Percentiles rank a stretch among this genome's conserved stretches.
Conservation (phyloP, 2,113 vertebrate genomes). For the Epinephelus fuscoguttatus region DNA sequence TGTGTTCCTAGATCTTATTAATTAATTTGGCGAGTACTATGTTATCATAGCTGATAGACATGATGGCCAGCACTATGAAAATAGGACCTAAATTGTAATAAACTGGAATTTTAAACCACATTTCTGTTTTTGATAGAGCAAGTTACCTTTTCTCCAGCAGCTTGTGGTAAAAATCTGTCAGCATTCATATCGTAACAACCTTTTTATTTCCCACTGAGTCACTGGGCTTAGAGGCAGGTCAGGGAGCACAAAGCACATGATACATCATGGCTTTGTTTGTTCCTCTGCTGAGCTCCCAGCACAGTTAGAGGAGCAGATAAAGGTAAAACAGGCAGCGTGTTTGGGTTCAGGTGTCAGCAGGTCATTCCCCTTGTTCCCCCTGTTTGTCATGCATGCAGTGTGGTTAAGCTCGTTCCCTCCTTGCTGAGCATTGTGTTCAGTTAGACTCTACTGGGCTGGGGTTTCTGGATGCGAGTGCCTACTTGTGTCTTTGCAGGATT, state of each 20-base stretch:
- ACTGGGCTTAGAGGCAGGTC: background rate
- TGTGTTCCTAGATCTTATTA: background rate
- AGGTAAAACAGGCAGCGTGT: constrained; percentile 1
- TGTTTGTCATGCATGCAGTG: background rate
- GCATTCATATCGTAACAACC: background rate
- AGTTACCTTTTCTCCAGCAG: background rate
- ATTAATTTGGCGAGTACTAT: background rate
- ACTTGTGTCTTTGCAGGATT: background rate
- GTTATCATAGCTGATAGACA: background rate
- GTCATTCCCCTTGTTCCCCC: background rate
- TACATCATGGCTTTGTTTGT: background rate
- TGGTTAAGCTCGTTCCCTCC: background rate
- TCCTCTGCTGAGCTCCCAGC: background rate
- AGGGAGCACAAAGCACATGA: constrained; percentile 7
- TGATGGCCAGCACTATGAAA: no score
- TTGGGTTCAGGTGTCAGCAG: constrained; percentile 20
- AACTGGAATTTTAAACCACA: background rate
- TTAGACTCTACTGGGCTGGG: background rate
- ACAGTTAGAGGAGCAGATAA: constrained; percentile 13
- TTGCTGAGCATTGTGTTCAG: background rate
- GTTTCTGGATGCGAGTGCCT: background rate
- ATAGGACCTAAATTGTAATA: background rate
- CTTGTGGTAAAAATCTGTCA: background rate
- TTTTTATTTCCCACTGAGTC: background rate
- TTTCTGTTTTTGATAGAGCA: background rate